Evolutionary conservation across 2,113 vertebrate genomes (phyloP).

Genomic region (Amblyornis subalaris): DNA sequence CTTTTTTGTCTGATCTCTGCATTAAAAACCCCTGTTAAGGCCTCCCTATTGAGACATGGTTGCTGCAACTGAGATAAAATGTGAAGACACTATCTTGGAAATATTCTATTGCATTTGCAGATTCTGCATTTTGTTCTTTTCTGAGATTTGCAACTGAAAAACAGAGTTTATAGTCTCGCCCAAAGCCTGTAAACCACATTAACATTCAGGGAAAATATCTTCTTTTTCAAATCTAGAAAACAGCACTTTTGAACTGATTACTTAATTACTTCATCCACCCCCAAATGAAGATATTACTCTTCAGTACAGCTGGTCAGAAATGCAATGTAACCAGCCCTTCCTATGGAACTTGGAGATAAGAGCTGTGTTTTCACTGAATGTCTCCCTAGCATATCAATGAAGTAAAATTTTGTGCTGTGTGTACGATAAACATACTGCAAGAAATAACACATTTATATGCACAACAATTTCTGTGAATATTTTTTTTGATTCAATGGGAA

Average conservation of each 20-base stretch:
- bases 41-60: neutral
- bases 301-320: constrained; percentile 42
- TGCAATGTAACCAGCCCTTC: neutral
- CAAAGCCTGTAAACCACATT: constrained; percentile 14
- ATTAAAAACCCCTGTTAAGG: neutral
- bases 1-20: neutral
- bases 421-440: neutral
- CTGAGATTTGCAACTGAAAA: neutral
- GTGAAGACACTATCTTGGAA: neutral
- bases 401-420: neutral
- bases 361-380: neutral
- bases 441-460: neutral
- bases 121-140: neutral
- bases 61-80: neutral
- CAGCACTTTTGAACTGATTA: constrained; percentile 43
- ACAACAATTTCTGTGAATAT: neutral
- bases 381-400: neutral
- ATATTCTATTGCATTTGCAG: neutral
- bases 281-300: constrained; percentile 28
- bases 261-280: constrained; percentile 54
- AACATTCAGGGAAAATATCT: constrained; percentile 30
- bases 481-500: neutral
- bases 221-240: constrained; percentile 37
- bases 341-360: neutral
- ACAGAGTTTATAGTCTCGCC: neutral